phyloP scores from a whole-genome alignment of 1,140 invertebrate species.

The Drosophila elegans region DNA sequence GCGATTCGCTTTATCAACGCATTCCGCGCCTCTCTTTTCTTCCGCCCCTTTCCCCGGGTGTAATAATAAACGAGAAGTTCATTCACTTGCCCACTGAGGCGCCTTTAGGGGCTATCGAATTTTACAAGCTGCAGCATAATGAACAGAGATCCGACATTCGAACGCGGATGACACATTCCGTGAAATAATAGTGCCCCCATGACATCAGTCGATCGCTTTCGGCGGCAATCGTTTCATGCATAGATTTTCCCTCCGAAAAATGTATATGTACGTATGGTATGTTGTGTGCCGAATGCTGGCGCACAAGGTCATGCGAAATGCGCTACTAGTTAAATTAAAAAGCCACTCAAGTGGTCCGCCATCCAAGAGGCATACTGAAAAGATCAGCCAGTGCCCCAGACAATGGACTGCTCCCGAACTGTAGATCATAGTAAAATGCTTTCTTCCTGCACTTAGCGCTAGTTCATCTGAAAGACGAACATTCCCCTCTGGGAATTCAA shows the following conservation, averaged over 20 bases:
- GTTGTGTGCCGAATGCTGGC: conserved; percentile 15
- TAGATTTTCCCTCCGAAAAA: conserved; percentile 15
- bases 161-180: conserved; percentile 52
- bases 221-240: conserved; percentile 3
- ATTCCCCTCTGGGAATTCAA: conserved; percentile 33
- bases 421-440: conserved; percentile 69
- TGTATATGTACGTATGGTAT: conserved; percentile 2
- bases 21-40: conserved; percentile 49
- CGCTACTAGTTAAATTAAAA: conserved; percentile 67
- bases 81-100: conserved; percentile 55
- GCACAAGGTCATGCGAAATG: conserved; percentile 51
- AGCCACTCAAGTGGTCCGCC: conserved; percentile 62
- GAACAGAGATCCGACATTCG: background rate
- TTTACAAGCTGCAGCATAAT: conserved; percentile 12
- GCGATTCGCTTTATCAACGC: conserved; percentile 52
- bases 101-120: conserved; percentile 43
- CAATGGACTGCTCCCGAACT: conserved; percentile 32
- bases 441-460: conserved; percentile 76
- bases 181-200: conserved; percentile 45
- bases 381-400: conserved; percentile 42
- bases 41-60: conserved; percentile 20
- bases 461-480: conserved; percentile 26
- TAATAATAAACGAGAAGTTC: conserved; percentile 69
- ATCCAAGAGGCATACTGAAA: conserved; percentile 29
- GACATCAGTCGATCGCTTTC: conserved; percentile 68